Evolutionary conservation across 2,113 vertebrate species (phyloP), one percentile per base, ranked within the genome.

Genomic region (Noturus placidus): DNA sequence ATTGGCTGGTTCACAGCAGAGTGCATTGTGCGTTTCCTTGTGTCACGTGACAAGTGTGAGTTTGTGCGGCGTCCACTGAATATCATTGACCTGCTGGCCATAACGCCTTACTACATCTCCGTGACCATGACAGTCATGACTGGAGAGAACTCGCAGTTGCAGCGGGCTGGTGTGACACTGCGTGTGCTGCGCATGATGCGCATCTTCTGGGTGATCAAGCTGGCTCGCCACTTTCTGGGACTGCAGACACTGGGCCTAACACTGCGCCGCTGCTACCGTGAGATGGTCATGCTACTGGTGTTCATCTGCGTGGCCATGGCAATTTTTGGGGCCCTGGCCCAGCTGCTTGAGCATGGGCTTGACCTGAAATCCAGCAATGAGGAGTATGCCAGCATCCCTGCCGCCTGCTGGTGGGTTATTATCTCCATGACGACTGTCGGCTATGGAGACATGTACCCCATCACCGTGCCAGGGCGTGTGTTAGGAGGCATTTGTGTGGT

Each of bases 351-450:
- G 93, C 97, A 98, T 2, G 97, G 97, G 87, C 94, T 99, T 93
- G 97, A 98, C 94, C 94, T 97, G 92, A 97, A 97, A 92, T 88
- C 94, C 27, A 96, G 97, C 90, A 99, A 98, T 92, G 95, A 96
- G 92, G 97, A 97, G 93, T 99, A 97, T 72, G 96, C 97, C 93
- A 99, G 97, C 94, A 99, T 99, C 92, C 97, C 98, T 0, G 97
- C 97, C 54, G 97, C 98, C 93, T 98, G 97, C 93, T 99, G 98
- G 98, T 99, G 98, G 98, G 98, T 99, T 93, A 98, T 99, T 92
- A 99, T 99, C 95, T 99, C 98, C 56, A 99, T 99, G 98, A 99
- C 98, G 63, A 99, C 98, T 0, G 98, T 99, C 93, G 98, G 98
- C 86, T 99, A 99, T 42, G 97, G 98, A 86, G 98, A 99, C 94